These are phyloP conservation scores for Gila robusta DNA, from an alignment of 2,797 vertebrate species.

Conservation along the genomic window DNA sequence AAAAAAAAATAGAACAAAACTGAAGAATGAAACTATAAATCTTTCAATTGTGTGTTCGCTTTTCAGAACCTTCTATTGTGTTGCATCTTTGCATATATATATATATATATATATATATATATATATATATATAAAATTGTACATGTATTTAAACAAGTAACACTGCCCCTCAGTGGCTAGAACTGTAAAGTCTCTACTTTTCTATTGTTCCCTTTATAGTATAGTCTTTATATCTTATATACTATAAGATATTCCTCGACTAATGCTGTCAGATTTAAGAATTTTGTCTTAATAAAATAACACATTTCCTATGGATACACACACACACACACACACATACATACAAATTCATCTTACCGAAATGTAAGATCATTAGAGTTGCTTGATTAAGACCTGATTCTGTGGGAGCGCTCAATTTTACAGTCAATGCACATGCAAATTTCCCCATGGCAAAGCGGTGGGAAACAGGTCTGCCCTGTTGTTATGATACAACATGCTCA, in stretches of 20 bases:
- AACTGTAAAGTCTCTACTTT: neutral
- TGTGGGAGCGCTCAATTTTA: slow-evolving; percentile 74
- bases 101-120: neutral
- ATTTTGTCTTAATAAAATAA: neutral
- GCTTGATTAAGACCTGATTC: slow-evolving; percentile 76
- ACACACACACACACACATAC: neutral
- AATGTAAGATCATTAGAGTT: slow-evolving; percentile 70
- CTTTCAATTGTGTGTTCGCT: neutral
- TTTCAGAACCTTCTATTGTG: slow-evolving; percentile 23
- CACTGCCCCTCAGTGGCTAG: slow-evolving; percentile 43
- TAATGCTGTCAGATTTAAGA: neutral
- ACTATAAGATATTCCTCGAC: neutral
- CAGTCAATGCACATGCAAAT: slow-evolving; percentile 76
- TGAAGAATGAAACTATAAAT: slow-evolving; percentile 4
- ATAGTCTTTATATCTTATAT: neutral
- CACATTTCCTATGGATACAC: no score
- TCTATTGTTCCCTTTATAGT: neutral
- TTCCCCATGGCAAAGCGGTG: slow-evolving; percentile 59
- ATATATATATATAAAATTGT: neutral
- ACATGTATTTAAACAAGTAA: slow-evolving; percentile 7
- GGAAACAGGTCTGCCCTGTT: slow-evolving; percentile 51
- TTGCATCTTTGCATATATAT: neutral
- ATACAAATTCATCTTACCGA: slow-evolving; percentile 59
- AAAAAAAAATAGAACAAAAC: neutral
- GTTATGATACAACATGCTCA: slow-evolving; percentile 54